Percentiles rank a stretch among this genome's conserved stretches.
Conservation (phyloP, 2,888 invertebrate genomes). For the Lymantria monacha region DNA sequence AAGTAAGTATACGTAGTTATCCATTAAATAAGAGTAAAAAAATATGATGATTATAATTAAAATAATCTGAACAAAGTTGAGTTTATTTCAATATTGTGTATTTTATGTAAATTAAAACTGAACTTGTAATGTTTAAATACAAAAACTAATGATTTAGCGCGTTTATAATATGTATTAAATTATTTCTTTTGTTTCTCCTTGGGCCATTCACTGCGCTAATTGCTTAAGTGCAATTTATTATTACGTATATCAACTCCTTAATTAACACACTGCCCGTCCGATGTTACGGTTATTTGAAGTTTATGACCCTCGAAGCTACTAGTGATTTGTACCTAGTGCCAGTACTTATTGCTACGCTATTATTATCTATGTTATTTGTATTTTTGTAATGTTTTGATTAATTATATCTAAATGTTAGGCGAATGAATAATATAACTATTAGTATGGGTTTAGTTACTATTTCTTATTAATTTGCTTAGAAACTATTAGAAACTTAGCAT, state of each 20-base stretch:
- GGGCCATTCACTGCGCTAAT: slow-evolving; percentile 50
- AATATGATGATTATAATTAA: no score
- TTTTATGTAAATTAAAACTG: no score
- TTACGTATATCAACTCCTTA: slow-evolving; percentile 49
- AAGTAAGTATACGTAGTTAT: no score
- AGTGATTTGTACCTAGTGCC: neutral
- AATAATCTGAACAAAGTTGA: no score
- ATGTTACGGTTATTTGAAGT: slow-evolving; percentile 42
- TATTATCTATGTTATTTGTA: neutral
- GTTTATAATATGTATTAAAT: neutral
- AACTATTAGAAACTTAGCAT: no score
- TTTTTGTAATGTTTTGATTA: neutral
- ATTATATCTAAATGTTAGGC: no score
- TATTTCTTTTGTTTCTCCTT: slow-evolving; percentile 43
- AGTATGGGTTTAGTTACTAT: no score
- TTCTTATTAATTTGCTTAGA: no score
- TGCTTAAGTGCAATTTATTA: slow-evolving; percentile 47
- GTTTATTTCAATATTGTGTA: no score
- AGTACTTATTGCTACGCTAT: neutral
- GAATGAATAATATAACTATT: neutral
- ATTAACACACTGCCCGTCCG: slow-evolving; percentile 56
- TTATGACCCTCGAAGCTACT: slow-evolving; percentile 36
- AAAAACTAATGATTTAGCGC: neutral
- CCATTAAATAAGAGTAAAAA: no score
- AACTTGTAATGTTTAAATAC: no score